Evolutionary conservation across 1,140 invertebrate genomes (phyloP), one percentile per base, ranked within the genome.

Genomic region (Colletes latitarsis): DNA sequence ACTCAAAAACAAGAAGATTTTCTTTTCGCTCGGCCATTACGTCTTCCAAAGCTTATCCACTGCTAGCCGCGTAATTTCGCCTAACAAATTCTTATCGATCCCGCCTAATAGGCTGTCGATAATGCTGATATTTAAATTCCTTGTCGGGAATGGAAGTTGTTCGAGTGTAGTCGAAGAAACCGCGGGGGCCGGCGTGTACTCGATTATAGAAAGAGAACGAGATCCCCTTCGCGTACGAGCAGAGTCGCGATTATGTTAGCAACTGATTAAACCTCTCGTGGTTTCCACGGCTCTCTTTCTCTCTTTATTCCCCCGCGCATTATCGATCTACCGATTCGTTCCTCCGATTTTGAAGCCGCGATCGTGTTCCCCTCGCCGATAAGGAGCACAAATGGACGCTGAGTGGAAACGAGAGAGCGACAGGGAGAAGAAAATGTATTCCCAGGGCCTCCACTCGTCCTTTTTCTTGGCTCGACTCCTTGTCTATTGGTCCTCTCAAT

Each of bases 221-320:
- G 1, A n/a, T 46, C n/a, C 41, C 9, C 9, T 39, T 6, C 9
- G 21, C 21, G 12, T 19, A 19, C 58, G 10, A 55, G 10, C 9
- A 15, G 43, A 52, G 67, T 41, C 6, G 15, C 39, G 60, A 72
- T 84, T 83, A 81, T 85, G 73, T 55, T 82, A 73, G 73, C 73
- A 57, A 46, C 79, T 81, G 78, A 83, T 83, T 83, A 83, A 83
- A 81, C 82, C 68, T 60, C 72, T 76, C 66, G 17, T 64, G 73
- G 53, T 58, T 81, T 81, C 68, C 82, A 15, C 62, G 53, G 66
- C 73, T 67, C 72, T 84, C 68, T 30, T 30, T 30, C 83, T 76
- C 75, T 83, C 63, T 83, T 82, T 55, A 30, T 30, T 30, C 30
- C 30, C 0, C 30, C 30, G 30, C 79, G 72, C 74, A 77, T 66